Conservation (phyloP, 37 sponge, comb jelly and placozoan genomes). For the Halichondria panicea region DNA sequence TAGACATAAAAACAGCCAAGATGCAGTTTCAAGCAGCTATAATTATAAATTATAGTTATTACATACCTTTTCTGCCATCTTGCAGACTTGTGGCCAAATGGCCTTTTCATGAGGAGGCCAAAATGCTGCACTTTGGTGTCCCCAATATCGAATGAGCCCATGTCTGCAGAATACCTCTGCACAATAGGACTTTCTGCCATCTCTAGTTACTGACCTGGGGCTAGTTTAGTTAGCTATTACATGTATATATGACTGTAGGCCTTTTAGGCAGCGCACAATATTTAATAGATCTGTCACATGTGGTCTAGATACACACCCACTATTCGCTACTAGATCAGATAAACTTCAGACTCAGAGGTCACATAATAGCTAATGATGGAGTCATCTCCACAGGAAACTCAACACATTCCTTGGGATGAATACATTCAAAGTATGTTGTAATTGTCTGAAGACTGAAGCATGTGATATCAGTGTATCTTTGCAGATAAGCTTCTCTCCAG, state of each 20-base stretch:
- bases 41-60: neutral
- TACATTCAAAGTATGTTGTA: too few relatives aligned
- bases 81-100: slow-evolving; percentile 65
- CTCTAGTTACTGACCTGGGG: neutral
- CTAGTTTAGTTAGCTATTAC: too few relatives aligned
- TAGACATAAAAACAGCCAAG: neutral
- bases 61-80: slow-evolving; percentile 90
- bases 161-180: slow-evolving; percentile 2
- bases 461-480: neutral
- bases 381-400: too few relatives aligned
- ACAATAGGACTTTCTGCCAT: neutral
- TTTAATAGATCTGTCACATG: too few relatives aligned
- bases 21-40: neutral
- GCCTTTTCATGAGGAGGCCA: slow-evolving; percentile 78
- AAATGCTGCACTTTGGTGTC: slow-evolving; percentile 84
- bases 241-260: too few relatives aligned
- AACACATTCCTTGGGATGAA: too few relatives aligned
- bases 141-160: slow-evolving; percentile 38
- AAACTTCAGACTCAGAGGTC: neutral
- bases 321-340: too few relatives aligned
- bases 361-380: too few relatives aligned
- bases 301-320: too few relatives aligned
- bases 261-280: too few relatives aligned
- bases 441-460: too few relatives aligned
- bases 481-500: slow-evolving; percentile 25